Base-by-base conservation (phyloP, 2,888 invertebrate species). In the Trissolcus japonicus region DNA sequence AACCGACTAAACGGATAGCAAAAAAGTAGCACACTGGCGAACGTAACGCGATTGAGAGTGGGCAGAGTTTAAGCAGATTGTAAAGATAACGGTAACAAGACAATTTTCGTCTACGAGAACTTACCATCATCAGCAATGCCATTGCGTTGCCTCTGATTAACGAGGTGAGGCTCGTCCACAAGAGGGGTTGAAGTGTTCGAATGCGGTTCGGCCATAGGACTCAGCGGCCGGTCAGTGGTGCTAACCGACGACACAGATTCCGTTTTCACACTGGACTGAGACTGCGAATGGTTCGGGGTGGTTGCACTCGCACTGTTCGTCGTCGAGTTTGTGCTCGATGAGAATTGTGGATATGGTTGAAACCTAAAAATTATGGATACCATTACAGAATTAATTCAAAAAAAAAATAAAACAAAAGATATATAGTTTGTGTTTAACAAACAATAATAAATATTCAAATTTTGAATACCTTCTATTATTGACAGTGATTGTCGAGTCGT, bases 101-200 rank as follows among this genome's bases (percentile, higher is more conserved):
- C 13, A 4, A 43, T 3, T 17, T 35, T 40, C 11, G 7, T 16
- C 35, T 19, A 6, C 13, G 6, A 17, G 19, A 55, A 60, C 88
- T 86, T 81, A 89, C 89, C 89, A 72, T 89, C 89, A 65, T 89
- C 89, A 50, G 85, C 85, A 57, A 83, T 83, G 55, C 84, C 86
- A 66, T 85, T 88, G 66, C 88, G 86, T 71, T 88, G 88, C 60
- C 88, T 83, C 59, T 87, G 87, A 59, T 83, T 86, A 35, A 84
- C 83, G 83, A 89, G 86, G 79, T 85, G 87, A 0, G 87, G 88
- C 85, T 93, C 93, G 85, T 93, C 92, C 60, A 91, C 92, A 75
- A 93, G 89, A 76, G 93, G 92, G 73, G 92, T 92, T 80, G 93
- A 92, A 4, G 92, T 91, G 86, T 92, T 92, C 72, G 94, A 94